Conservation (phyloP, 2,797 vertebrate species). For the Melanotaenia pygmaea region DNA sequence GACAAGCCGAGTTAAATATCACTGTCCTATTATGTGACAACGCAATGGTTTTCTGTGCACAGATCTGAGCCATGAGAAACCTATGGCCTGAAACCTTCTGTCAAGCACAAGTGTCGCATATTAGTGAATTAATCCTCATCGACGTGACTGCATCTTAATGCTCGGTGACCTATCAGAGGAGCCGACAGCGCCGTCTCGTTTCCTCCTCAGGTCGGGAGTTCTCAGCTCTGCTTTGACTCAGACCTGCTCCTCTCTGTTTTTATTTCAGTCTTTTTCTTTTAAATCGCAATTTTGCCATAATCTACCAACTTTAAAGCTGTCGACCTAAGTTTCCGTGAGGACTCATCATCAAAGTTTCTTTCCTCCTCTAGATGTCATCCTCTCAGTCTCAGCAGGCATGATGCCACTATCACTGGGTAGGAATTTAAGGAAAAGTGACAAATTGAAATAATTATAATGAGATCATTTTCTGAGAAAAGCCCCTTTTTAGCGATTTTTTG, state of each 20-base stretch:
- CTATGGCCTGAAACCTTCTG: slow-evolving; percentile 66
- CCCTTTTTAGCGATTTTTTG: neutral
- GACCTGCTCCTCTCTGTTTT: neutral
- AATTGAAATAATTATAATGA: neutral
- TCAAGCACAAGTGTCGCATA: slow-evolving; percentile 61
- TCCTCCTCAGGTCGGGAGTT: slow-evolving; percentile 8
- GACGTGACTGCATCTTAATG: slow-evolving; percentile 65
- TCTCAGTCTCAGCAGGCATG: neutral
- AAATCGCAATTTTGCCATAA: slow-evolving; percentile 12
- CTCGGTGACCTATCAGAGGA: slow-evolving; percentile 74
- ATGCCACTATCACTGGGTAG: neutral
- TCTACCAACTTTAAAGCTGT: slow-evolving; percentile 1
- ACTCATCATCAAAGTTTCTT: slow-evolving; percentile 16
- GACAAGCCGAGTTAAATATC: slow-evolving; percentile 35
- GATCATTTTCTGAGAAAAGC: neutral
- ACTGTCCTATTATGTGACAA: slow-evolving; percentile 45
- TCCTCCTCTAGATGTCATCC: slow-evolving; percentile 2
- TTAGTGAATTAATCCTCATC: slow-evolving; percentile 72
- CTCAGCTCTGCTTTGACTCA: slow-evolving; percentile 1
- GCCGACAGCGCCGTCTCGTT: slow-evolving; percentile 55
- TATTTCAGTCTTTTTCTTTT: neutral
- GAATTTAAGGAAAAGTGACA: neutral
- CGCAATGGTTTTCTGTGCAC: slow-evolving; percentile 33
- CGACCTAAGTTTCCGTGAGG: slow-evolving; percentile 4
- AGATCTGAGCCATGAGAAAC: slow-evolving; percentile 60